phyloP scores from a whole-genome alignment of 2,797 vertebrate species.

The Gambelia wislizenii region DNA sequence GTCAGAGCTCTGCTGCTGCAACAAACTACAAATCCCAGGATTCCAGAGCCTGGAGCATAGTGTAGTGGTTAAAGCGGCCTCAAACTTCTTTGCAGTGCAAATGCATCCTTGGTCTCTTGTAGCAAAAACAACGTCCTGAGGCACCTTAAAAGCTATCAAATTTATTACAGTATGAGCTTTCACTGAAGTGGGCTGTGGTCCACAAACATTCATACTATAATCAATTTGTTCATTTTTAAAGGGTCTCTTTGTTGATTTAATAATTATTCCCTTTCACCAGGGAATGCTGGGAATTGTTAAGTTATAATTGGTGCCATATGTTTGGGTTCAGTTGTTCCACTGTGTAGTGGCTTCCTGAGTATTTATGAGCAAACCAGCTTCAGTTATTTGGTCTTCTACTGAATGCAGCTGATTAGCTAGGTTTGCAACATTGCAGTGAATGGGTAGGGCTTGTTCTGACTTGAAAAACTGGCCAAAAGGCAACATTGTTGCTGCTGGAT shows the following conservation, averaged over 20 bases:
- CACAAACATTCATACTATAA: background rate
- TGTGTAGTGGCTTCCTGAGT: background rate
- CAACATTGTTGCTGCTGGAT: background rate
- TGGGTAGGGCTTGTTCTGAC: constrained; percentile 20
- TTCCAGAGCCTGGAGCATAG: too few species aligned
- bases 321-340: background rate
- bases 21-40: too few species aligned
- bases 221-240: background rate
- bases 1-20: too few species aligned
- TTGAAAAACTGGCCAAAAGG: constrained; percentile 50
- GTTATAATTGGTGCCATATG: background rate
- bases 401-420: constrained; percentile 44
- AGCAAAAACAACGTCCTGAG: background rate
- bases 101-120: background rate
- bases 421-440: constrained; percentile 41
- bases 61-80: too few species aligned
- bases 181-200: background rate
- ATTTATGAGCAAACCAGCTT: background rate
- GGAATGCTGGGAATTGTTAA: background rate
- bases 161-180: background rate
- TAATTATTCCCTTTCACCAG: background rate
- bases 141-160: background rate
- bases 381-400: background rate
- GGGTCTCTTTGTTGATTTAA: background rate
- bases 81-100: too few species aligned